A percentile compares a stretch with the other conserved stretches of the same genome.
phyloP scores from a whole-genome alignment of 2,797 vertebrate genomes.

The Acipenser ruthenus region DNA sequence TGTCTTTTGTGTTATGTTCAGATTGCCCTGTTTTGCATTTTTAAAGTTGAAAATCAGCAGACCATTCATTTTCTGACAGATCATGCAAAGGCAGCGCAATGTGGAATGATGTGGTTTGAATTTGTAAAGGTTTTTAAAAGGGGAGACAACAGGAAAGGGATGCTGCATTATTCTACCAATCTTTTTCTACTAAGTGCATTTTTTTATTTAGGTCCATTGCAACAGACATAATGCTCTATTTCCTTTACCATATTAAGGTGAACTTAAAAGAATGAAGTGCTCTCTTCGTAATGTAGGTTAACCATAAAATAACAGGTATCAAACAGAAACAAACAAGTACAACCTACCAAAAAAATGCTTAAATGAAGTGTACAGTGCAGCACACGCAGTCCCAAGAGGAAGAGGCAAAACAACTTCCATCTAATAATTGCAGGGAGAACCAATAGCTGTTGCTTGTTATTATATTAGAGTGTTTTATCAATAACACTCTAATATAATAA shows the following conservation, averaged over 20 bases:
- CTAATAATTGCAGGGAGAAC: not conserved
- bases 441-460: constrained; percentile 10
- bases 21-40: not conserved
- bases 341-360: not conserved
- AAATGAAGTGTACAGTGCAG: not conserved
- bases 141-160: not conserved
- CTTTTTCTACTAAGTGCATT: not conserved
- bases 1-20: not conserved
- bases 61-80: constrained; percentile 4
- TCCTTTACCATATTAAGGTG: not conserved
- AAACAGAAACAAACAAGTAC: not conserved
- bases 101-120: not conserved
- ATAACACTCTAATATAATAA: not conserved
- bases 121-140: not conserved
- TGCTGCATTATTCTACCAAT: not conserved
- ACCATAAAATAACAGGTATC: constrained; percentile 6
- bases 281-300: no score
- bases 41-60: not conserved
- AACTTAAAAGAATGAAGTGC: not conserved
- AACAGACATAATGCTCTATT: not conserved
- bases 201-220: not conserved
- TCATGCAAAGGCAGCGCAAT: not conserved
- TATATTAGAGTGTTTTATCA: constrained; percentile 2
- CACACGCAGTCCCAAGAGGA: not conserved
- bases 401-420: constrained; percentile 1